Conservation (phyloP, 2,113 vertebrate species). For the Pollimyrus isidori region DNA sequence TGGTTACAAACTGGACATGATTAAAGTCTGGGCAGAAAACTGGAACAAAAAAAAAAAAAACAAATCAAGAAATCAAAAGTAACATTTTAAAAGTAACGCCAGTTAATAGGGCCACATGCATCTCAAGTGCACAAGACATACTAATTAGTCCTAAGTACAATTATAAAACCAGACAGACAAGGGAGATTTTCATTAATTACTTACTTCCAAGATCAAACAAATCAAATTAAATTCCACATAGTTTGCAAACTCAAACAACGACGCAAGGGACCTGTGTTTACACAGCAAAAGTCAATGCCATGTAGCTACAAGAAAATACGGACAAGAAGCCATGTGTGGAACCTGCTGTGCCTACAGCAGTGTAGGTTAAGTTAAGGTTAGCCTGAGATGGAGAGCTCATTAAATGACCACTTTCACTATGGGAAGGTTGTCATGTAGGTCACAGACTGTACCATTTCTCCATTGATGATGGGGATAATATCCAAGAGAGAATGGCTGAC, state of each 20-base stretch:
- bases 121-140: not conserved
- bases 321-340: not conserved
- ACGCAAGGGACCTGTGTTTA: not conserved
- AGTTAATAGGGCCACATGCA: not conserved
- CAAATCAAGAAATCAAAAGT: not conserved
- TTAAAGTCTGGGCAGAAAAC: not conserved
- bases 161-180: slow-evolving; percentile 5
- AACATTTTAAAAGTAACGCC: not conserved
- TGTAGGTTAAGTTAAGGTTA: not conserved
- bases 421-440: not conserved
- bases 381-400: not conserved
- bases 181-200: slow-evolving; percentile 9
- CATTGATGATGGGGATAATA: not conserved
- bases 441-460: not conserved
- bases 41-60: not conserved
- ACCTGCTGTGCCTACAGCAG: not conserved
- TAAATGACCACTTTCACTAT: not conserved
- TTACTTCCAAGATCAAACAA: not conserved
- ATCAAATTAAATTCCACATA: not conserved
- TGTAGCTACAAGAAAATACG: not conserved
- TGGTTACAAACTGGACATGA: not conserved
- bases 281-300: not conserved
- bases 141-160: not conserved
- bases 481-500: not conserved
- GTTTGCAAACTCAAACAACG: not conserved